Percentiles rank a stretch among this genome's conserved stretches.
phyloP scores from a whole-genome alignment of 2,888 invertebrate species.

The Xanthia togata region DNA sequence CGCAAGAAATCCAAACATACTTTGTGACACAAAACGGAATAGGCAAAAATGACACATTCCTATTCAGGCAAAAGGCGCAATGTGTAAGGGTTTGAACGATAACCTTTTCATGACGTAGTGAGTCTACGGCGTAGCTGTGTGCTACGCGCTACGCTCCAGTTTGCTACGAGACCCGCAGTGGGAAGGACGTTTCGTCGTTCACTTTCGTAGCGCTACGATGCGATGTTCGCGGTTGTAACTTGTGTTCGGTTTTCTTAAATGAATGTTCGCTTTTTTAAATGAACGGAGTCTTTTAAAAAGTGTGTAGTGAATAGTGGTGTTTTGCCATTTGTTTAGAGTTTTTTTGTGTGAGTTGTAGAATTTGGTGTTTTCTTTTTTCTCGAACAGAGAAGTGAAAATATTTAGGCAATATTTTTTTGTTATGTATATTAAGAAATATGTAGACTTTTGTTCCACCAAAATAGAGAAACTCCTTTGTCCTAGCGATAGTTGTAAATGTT shows the following conservation, averaged over 20 bases:
- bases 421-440: conserved; percentile 2
- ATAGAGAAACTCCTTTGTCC: conserved; percentile 15
- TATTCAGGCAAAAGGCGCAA: conserved; percentile 86
- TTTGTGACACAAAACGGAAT: conserved; percentile 83
- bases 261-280: conserved; percentile 48
- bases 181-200: conserved; percentile 71
- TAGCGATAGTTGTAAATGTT: conserved; percentile 29
- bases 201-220: conserved; percentile 39
- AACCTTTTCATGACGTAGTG: conserved; percentile 84
- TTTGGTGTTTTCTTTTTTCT: conserved; percentile 20
- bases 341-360: conserved; percentile 48
- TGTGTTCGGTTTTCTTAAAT: conserved; percentile 54
- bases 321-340: conserved; percentile 66
- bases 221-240: conserved; percentile 55
- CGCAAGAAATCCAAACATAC: conserved; percentile 81
- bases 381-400: conserved; percentile 29
- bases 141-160: conserved; percentile 79
- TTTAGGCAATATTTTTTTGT: conserved; percentile 29
- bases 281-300: conserved; percentile 27
- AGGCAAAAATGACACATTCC: conserved; percentile 85
- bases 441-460: conserved; percentile 8
- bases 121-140: conserved; percentile 77
- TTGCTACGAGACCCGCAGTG: conserved; percentile 79
- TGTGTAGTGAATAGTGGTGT: conserved; percentile 64
- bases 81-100: conserved; percentile 85